These are phyloP conservation scores for Felis catus DNA, from an alignment of 2,113 vertebrate species.

Conservation along the genomic window DNA sequence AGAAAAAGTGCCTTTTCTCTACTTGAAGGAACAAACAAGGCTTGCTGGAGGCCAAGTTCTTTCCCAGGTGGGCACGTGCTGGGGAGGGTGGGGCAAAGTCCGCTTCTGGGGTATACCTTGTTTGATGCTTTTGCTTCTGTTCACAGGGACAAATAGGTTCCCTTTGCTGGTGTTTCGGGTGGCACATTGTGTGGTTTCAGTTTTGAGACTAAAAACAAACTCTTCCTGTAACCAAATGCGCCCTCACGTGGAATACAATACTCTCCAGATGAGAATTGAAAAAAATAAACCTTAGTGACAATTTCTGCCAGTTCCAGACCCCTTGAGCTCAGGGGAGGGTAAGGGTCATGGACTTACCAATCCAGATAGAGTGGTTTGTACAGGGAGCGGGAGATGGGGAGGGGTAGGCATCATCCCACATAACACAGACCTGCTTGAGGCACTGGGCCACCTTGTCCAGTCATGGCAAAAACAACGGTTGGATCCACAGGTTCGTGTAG, in stretches of 20 bases:
- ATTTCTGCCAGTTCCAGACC: not conserved
- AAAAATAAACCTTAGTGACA: not conserved
- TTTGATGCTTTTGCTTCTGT: not conserved
- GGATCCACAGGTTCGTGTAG: not conserved
- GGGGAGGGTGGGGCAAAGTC: not conserved
- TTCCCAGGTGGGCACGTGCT: rapidly evolving
- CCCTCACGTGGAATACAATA: not conserved
- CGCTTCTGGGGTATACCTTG: not conserved
- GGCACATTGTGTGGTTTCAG: not conserved
- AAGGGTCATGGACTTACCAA: not conserved
- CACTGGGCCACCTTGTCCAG: not conserved
- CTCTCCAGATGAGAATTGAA: not conserved
- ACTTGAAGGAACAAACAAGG: not conserved
- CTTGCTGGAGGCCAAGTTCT: not conserved
- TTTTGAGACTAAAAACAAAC: not conserved
- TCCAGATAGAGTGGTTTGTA: rapidly evolving
- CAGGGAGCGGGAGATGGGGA: no score
- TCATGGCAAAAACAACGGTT: rapidly evolving
- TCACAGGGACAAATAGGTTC: not conserved
- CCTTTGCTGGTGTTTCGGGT: not conserved
- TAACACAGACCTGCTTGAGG: no score
- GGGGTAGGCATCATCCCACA: not conserved
- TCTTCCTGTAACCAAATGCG: not conserved
- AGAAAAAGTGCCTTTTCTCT: not conserved
- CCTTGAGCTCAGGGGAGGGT: not conserved